phyloP scores from a whole-genome alignment of 2,113 vertebrate species.

The Cyphomyrus plagiostoma region DNA sequence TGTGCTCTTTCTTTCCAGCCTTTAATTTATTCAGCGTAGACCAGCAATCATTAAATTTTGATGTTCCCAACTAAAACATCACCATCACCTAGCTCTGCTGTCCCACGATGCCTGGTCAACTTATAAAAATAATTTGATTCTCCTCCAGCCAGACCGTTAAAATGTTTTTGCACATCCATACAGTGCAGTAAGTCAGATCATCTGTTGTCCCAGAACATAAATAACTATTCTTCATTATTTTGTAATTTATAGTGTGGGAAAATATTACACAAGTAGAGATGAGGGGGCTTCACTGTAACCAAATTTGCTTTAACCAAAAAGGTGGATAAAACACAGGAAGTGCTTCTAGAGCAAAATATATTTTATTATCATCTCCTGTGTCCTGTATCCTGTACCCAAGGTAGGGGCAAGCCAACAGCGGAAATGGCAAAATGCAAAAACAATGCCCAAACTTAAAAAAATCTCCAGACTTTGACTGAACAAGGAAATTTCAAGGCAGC shows the following conservation, averaged over 20 bases:
- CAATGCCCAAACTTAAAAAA: constrained; percentile 25
- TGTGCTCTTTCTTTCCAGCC: neutral
- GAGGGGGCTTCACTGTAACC: neutral
- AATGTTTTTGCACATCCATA: neutral
- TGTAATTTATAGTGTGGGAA: constrained; percentile 45
- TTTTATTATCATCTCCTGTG: constrained; percentile 35
- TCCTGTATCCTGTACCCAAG: constrained; percentile 21
- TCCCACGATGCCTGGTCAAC: neutral
- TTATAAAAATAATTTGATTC: neutral
- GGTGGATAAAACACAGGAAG: constrained; percentile 19
- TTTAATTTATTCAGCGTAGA: constrained; percentile 3
- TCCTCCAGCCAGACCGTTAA: neutral
- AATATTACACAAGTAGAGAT: constrained; percentile 23
- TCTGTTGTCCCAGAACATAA: constrained; percentile 27
- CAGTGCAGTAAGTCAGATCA: neutral
- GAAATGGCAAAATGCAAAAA: constrained; percentile 27
- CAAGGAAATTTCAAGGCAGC: neutral
- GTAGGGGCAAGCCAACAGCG: constrained; percentile 28
- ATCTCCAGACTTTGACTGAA: neutral
- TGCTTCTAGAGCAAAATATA: constrained; percentile 24
- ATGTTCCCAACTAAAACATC: neutral
- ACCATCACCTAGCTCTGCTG: neutral
- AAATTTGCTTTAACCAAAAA: constrained; percentile 21
- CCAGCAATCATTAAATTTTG: neutral
- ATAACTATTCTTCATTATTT: constrained; percentile 28